Evolutionary conservation across 2,888 invertebrate genomes (phyloP), one percentile per base, ranked within the genome.

Genomic region (Troides helena): DNA sequence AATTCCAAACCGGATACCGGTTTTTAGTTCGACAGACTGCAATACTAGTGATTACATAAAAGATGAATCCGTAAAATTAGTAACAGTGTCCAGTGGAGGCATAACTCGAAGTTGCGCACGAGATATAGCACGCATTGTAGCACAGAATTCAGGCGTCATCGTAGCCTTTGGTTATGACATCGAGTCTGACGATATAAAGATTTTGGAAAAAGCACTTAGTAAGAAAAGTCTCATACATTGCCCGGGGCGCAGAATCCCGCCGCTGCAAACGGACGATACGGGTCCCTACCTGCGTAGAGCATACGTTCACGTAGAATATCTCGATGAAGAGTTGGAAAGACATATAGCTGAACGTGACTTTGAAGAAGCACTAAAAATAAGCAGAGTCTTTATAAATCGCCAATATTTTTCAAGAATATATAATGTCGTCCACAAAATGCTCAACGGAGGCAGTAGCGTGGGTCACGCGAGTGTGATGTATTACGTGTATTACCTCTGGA

Each of bases 1-100:
- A 53, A 53, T 53, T n/a, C 53, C 53, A 53, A 53, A 53, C 53
- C 17, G 53, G n/a, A 53, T 53, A 53, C 53, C 53, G 53, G 53
- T 53, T 53, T 53, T 14, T 53, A 53, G 53, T n/a, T 53, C 53
- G 14, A 53, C n/a, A 14, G 53, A 53, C 53, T 53, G 53, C 17
- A 14, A 53, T 17, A 53, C 53, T 53, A 18, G 18, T 53, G 18
- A 53, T 14, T 53, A 53, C 53, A 18, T 53, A 53, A 53, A 53
- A 53, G 53, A 53, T 17, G 6, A 17, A 53, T 53, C 53, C 1
- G 53, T 53, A n/a, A 53, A 53, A 53, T 14, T 53, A 17, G 53
- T 53, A 1, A 53, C 53, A n/a, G 53, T 53, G 2, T 53, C 53
- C n/a, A 1, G 18, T n/a, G 53, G 53, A 17, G 14, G 53, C 53